phyloP scores from a whole-genome alignment of 1,140 invertebrate genomes.

The Drosophila kepulauana region DNA sequence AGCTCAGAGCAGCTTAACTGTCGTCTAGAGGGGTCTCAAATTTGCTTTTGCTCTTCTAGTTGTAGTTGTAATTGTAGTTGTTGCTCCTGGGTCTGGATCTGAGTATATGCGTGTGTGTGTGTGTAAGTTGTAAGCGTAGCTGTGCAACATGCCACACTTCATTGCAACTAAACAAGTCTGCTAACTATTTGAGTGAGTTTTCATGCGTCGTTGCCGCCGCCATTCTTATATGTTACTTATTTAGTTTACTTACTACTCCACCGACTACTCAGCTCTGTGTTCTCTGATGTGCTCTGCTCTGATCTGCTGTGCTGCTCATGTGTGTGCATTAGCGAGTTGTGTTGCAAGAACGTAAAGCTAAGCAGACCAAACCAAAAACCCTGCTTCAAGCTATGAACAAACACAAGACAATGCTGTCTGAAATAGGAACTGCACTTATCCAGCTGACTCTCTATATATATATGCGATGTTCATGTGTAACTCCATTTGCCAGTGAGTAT shows the following conservation, averaged over 20 bases:
- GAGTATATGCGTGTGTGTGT: too few relatives aligned
- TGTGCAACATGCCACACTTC: constrained; percentile 64
- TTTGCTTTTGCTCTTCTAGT: constrained; percentile 40
- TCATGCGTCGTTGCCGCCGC: constrained; percentile 58
- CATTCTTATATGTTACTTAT: constrained; percentile 50
- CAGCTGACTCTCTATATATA: constrained; percentile 31
- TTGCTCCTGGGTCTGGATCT: neutral
- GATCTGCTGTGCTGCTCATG: neutral
- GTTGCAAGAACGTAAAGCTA: constrained; percentile 36
- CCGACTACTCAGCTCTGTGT: neutral
- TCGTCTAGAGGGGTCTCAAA: constrained; percentile 66
- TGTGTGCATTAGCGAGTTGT: constrained; percentile 43
- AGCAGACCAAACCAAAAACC: constrained; percentile 52
- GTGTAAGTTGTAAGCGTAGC: too few relatives aligned
- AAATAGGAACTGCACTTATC: constrained; percentile 57
- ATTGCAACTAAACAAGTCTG: constrained; percentile 75
- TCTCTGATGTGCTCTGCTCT: neutral
- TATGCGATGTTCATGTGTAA: neutral
- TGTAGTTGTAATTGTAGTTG: constrained; percentile 1
- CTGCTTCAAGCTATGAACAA: constrained; percentile 34
- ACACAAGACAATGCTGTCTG: constrained; percentile 74
- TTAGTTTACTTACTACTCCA: constrained; percentile 32
- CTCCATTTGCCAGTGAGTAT: constrained; percentile 4
- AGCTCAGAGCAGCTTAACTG: constrained; percentile 58
- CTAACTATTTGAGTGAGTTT: constrained; percentile 76